phyloP scores from a whole-genome alignment of 2,113 vertebrate genomes.

The Scortum barcoo region DNA sequence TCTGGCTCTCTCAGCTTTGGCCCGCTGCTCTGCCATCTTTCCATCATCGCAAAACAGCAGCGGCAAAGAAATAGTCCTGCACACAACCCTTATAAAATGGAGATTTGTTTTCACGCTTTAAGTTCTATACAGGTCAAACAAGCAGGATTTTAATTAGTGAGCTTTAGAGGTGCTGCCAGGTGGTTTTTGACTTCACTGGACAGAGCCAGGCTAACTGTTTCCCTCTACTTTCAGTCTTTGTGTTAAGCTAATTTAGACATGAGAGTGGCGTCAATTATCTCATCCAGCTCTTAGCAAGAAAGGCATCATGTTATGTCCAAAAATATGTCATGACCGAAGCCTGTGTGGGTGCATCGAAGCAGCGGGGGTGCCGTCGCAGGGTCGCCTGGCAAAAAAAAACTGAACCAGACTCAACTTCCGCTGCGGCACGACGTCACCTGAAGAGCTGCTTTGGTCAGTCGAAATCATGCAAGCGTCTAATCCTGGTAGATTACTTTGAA shows the following conservation, averaged over 20 bases:
- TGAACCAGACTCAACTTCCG: neutral
- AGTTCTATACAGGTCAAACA: too few species aligned
- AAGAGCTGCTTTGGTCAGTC: neutral
- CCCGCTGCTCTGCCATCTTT: neutral
- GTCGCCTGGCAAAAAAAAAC: neutral
- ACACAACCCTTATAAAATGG: neutral
- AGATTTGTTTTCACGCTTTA: neutral
- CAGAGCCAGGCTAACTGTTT: neutral
- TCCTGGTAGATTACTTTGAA: neutral
- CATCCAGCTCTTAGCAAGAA: too few species aligned
- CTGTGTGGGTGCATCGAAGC: too few species aligned
- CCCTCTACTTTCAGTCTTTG: neutral
- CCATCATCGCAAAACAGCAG: neutral
- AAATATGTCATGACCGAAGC: too few species aligned
- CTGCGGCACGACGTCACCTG: neutral
- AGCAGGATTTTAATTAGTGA: too few species aligned
- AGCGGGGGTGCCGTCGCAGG: neutral
- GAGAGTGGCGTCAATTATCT: too few species aligned
- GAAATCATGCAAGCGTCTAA: neutral
- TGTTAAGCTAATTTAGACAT: neutral
- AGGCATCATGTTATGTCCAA: too few species aligned
- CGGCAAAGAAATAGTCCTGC: neutral
- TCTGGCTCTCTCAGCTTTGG: neutral
- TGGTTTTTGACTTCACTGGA: neutral
- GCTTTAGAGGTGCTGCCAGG: neutral